Conservation (phyloP, 2,888 invertebrate species). For the Drosophila colorata region DNA sequence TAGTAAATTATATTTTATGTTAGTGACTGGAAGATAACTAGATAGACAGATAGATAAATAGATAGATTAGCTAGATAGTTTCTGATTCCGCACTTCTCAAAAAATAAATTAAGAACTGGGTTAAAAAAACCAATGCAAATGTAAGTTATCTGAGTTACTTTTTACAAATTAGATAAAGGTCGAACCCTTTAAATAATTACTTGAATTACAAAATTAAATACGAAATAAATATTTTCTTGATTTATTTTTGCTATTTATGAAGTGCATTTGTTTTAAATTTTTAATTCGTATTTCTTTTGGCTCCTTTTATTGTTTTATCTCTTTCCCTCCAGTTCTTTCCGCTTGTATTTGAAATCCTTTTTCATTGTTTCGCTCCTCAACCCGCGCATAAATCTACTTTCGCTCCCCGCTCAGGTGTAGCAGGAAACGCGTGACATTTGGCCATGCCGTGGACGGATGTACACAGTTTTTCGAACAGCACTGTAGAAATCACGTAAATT, state of each 20-base stretch:
- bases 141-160: no score
- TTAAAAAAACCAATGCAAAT: no score
- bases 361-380: background rate
- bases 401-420: constrained; percentile 13
- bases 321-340: background rate
- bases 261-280: background rate
- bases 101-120: no score
- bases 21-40: no score
- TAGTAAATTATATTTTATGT: no score
- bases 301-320: no score
- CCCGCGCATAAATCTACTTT: background rate
- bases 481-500: constrained; percentile 67
- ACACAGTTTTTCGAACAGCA: constrained; percentile 28
- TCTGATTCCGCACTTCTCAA: no score
- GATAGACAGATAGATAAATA: no score
- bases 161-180: no score
- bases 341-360: background rate
- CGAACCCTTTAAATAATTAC: no score
- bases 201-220: background rate
- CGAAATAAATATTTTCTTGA: background rate
- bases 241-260: background rate
- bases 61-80: no score
- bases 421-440: constrained; percentile 64
- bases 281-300: background rate
- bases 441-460: constrained; percentile 29